Evolutionary conservation across 2,797 vertebrate genomes (phyloP), one percentile per base, ranked within the genome.

Genomic region (Telmatherina bonti): DNA sequence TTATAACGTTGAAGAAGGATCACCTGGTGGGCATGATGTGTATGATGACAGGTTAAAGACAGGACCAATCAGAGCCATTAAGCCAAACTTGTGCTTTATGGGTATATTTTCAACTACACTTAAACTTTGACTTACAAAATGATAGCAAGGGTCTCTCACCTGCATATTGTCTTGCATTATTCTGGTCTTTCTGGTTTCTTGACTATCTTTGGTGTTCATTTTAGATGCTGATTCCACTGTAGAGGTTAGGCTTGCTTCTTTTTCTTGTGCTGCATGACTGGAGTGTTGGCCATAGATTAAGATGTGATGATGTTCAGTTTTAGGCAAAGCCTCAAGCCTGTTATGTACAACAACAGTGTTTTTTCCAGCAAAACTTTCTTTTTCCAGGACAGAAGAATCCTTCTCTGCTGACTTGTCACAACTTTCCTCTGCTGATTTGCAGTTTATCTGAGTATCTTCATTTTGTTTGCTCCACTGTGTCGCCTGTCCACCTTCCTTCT

Each of bases 101-200:
- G 18, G 20, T 45, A 45, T 20, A 20, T 20, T 45, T 45, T 20
- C 18, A 45, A n/a, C 41, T 45, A 45, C 5, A 45, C 36, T 60
- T 13, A 7, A 13, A 38, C 7, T 56, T 43, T 0, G 1, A 38
- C 26, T 12, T 51, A 33, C 4, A 18, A 15, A 0, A 3, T 5
- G 1, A 18, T 30, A 7, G 7, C 49, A 11, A 30, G 20, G 12
- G 5, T 56, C 7, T 53, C 87, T 83, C 69, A 92, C 90, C 83
- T 83, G 60, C 13, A 29, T 3, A 7, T 55, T 52, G 67, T 16
- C 66, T 27, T 47, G 2, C 4, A 8, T 11, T 9, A 29, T 29
- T 55, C 26, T 30, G 9, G 10, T 41, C 33, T 56, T 26, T 49
- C 30, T 53, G 12, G 31, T 51, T n/a, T 79, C 36, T 29, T 43